Evolutionary conservation across 53 echinoderm and acorn worm genomes (phyloP).

Genomic region (Holothuria leucospilota): DNA sequence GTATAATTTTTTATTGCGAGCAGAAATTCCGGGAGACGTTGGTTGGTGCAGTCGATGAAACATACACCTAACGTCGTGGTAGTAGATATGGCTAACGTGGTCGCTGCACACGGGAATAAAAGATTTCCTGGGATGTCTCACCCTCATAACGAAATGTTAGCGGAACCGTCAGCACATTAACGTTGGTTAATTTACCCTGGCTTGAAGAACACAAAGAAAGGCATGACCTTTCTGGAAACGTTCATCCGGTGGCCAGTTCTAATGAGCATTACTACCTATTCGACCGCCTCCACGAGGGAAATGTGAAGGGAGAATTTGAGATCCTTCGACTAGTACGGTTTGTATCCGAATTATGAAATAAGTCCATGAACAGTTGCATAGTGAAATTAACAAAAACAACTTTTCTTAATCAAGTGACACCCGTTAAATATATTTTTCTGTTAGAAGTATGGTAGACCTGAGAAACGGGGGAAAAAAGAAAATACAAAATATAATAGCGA

Average conservation of each 20-base stretch:
- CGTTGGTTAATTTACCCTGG: background rate
- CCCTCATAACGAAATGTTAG: constrained; percentile 15
- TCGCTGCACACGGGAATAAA: background rate
- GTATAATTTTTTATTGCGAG: background rate
- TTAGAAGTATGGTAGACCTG: no score
- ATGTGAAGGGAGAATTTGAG: background rate
- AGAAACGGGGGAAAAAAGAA: no score
- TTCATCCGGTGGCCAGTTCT: no score
- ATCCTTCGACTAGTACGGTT: background rate
- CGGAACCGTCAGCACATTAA: background rate
- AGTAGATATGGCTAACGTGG: no score
- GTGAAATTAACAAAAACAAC: constrained; percentile 13
- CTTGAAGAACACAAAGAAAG: background rate
- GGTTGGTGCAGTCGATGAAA: background rate
- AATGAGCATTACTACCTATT: constrained; percentile 19
- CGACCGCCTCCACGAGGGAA: constrained; percentile 24
- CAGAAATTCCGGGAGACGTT: background rate
- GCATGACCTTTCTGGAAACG: no score
- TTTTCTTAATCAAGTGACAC: background rate
- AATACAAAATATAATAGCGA: no score
- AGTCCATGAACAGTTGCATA: constrained; percentile 44
- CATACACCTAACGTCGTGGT: no score
- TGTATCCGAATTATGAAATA: background rate
- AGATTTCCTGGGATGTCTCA: background rate
- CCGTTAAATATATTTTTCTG: no score